Conservation (phyloP, 2,888 invertebrate species). For the Slavum lentiscoides region DNA sequence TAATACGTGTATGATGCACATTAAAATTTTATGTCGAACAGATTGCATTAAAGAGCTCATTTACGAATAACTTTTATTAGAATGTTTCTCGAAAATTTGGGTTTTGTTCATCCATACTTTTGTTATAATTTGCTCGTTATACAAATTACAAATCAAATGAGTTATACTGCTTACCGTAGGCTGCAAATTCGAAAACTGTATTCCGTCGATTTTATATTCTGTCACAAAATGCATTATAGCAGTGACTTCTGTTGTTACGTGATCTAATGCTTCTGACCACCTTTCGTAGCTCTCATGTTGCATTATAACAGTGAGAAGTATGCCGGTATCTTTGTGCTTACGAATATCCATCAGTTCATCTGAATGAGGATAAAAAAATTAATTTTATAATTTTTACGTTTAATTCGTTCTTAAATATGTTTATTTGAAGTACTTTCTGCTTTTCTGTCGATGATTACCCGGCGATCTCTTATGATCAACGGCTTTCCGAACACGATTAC, state of each 20-base stretch:
- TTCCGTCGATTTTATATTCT: constrained; percentile 9
- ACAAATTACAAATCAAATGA: too few relatives aligned
- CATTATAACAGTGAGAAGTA: neutral
- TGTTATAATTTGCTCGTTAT: too few relatives aligned
- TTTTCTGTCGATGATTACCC: neutral
- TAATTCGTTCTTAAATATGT: neutral
- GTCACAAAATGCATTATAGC: neutral
- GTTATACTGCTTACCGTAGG: constrained; percentile 1
- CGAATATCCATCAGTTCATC: neutral
- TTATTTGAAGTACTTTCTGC: neutral
- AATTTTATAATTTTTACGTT: neutral
- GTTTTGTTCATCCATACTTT: too few relatives aligned
- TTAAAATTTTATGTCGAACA: too few relatives aligned
- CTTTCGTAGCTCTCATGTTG: neutral
- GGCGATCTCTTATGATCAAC: neutral
- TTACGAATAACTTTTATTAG: too few relatives aligned
- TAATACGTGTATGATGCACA: too few relatives aligned
- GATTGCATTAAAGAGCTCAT: too few relatives aligned
- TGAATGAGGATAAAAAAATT: neutral
- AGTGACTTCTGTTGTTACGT: accelerated
- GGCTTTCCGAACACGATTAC: neutral
- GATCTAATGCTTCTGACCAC: neutral
- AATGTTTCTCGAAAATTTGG: too few relatives aligned
- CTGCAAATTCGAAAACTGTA: constrained; percentile 31
- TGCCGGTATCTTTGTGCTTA: neutral